Evolutionary conservation across 1,140 invertebrate species (phyloP), one percentile per base, ranked within the genome.

Genomic region (Drosophila pandora): DNA sequence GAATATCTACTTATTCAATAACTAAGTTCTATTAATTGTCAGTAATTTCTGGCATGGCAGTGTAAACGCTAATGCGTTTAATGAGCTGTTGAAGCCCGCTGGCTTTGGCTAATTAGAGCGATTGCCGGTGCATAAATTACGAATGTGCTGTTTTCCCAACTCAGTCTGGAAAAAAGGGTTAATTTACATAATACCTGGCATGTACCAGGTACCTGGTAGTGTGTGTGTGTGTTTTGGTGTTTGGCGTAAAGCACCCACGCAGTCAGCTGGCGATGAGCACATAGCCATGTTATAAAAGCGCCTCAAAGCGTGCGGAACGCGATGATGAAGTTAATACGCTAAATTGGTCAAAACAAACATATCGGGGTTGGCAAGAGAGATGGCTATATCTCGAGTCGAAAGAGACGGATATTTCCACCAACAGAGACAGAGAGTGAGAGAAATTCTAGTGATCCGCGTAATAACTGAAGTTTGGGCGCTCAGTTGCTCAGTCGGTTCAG

Each of bases 311-410:
- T 58, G 52, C 61, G 58, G 63, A 78, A 70, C 82, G 13, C 52
- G 58, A 78, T 81, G 60, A 85, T 87, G 82, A 85, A 57, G 82
- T 81, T 85, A 73, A 71, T 87, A 78, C 83, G 82, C 78, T 61
- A 79, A 87, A 79, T 87, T 87, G 82, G 82, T 87, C 82, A 87
- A 87, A 87, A 88, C 83, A 87, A 88, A 79, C 72, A 57, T 64
- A 76, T 37, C 55, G 60, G 3, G 8, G 32, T 25, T 32, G 25
- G 10, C 23, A 8, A 69, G 22, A 76, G 49, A 68, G 57, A 41
- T 4, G 54, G 53, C 47, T 4, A 53, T 12, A 70, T 21, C 25
- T 10, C n/a, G 17, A 9, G 5, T 9, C 7, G 32, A 65, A 43
- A 58, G 71, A 60, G 61, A 65, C 22, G 5, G 73, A 12, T 12